phyloP scores from a whole-genome alignment of 2,888 invertebrate species.

The Diadegma fenestrale region DNA sequence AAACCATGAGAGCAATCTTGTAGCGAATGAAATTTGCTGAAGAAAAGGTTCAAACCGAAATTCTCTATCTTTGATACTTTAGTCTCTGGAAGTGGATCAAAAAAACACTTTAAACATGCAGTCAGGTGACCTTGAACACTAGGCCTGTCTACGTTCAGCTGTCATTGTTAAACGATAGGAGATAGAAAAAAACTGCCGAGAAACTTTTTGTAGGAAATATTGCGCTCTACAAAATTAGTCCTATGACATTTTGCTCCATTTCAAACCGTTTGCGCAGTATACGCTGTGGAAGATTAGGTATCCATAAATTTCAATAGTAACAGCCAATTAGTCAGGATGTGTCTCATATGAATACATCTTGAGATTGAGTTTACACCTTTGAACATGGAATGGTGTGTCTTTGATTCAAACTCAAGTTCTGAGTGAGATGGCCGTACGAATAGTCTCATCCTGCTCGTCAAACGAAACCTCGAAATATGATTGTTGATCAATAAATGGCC shows the following conservation, averaged over 20 bases:
- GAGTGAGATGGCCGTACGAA: neutral
- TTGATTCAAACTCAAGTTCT: neutral
- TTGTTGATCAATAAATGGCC: neutral
- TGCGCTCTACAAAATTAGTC: neutral
- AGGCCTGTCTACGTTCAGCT: neutral
- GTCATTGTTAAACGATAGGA: neutral
- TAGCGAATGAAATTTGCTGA: neutral
- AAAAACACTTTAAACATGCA: neutral
- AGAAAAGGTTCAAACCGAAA: neutral
- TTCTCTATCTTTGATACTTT: neutral
- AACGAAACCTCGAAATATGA: neutral
- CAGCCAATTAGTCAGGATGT: neutral
- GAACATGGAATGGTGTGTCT: neutral
- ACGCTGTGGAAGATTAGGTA: neutral
- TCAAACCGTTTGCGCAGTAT: neutral
- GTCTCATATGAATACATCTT: neutral
- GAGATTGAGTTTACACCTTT: neutral
- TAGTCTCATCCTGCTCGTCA: neutral
- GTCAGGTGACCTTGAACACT: neutral
- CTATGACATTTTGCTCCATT: neutral
- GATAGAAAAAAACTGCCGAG: neutral
- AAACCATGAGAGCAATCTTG: neutral
- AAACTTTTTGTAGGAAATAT: neutral
- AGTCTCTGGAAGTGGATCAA: neutral
- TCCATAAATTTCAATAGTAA: neutral